phyloP scores from a whole-genome alignment of 2,797 vertebrate species.

The Lacerta bilineata region DNA sequence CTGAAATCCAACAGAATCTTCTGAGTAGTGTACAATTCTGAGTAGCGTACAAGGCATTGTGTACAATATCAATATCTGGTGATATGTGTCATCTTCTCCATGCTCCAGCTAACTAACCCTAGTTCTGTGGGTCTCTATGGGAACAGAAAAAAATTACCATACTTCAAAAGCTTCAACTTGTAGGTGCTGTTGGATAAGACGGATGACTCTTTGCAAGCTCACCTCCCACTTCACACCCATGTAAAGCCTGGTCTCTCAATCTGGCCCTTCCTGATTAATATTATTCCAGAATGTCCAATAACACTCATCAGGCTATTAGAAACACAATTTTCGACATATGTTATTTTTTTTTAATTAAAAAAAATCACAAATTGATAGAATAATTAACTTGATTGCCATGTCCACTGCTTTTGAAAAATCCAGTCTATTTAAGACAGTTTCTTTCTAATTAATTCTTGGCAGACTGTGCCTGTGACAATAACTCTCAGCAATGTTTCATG shows the following conservation, averaged over 20 bases:
- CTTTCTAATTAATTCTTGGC: constrained; percentile 74
- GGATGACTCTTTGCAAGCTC: background rate
- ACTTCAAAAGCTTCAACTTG: background rate
- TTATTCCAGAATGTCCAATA: constrained; percentile 18
- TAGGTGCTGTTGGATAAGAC: background rate
- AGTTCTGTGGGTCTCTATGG: background rate
- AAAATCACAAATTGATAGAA: constrained; percentile 46
- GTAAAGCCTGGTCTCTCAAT: background rate
- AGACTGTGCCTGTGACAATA: constrained; percentile 51
- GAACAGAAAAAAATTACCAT: background rate
- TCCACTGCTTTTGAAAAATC: constrained; percentile 49
- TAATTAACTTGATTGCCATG: constrained; percentile 59
- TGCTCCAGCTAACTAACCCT: background rate
- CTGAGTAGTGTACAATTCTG: background rate
- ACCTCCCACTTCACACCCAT: background rate
- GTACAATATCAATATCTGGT: background rate
- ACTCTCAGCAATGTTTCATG: constrained; percentile 55
- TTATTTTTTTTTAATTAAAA: constrained; percentile 18
- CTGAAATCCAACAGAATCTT: too few relatives aligned
- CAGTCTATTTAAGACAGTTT: constrained; percentile 49
- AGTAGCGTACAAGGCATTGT: background rate
- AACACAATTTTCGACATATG: constrained; percentile 35
- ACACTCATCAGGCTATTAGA: constrained; percentile 11
- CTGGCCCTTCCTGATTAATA: background rate
- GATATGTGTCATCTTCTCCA: too few relatives aligned